phyloP scores from a whole-genome alignment of 2,113 vertebrate genomes.

The Osmerus mordax region DNA sequence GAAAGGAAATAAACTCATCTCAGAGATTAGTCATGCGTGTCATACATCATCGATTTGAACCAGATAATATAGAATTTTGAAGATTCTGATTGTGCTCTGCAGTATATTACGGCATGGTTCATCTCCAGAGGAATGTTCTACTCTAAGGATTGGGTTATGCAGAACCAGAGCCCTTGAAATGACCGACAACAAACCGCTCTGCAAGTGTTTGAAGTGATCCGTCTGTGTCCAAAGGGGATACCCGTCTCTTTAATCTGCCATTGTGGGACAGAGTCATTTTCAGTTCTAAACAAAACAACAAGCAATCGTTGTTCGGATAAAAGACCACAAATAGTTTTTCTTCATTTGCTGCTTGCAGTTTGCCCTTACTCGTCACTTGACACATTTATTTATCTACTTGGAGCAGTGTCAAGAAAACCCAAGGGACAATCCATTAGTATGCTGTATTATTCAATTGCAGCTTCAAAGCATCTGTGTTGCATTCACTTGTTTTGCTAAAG shows the following conservation, averaged over 20 bases:
- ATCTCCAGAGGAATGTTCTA: neutral
- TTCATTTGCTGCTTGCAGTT: neutral
- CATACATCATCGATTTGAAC: neutral
- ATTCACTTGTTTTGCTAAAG: neutral
- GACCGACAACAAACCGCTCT: neutral
- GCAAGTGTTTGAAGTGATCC: neutral
- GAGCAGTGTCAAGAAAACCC: conserved; percentile 2
- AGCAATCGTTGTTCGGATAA: conserved; percentile 8
- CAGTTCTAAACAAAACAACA: conserved; percentile 10
- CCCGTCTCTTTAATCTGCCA: conserved; percentile 1
- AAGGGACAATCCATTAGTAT: conserved; percentile 13
- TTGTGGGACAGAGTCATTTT: conserved; percentile 13
- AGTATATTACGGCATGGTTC: neutral
- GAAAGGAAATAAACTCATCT: neutral
- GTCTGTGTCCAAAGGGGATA: neutral
- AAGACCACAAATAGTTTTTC: neutral
- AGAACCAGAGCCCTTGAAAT: conserved; percentile 4
- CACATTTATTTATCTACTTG: conserved; percentile 7
- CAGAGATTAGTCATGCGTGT: neutral
- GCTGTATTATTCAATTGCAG: conserved; percentile 4
- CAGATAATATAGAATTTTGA: neutral
- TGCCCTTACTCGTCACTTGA: conserved; percentile 4
- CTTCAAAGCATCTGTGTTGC: neutral
- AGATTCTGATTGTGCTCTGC: neutral
- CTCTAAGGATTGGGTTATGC: neutral